A percentile compares a stretch with the other conserved stretches of the same genome.
Evolutionary conservation across 2,888 invertebrate species (phyloP).

Genomic region (Eulithis prunata): DNA sequence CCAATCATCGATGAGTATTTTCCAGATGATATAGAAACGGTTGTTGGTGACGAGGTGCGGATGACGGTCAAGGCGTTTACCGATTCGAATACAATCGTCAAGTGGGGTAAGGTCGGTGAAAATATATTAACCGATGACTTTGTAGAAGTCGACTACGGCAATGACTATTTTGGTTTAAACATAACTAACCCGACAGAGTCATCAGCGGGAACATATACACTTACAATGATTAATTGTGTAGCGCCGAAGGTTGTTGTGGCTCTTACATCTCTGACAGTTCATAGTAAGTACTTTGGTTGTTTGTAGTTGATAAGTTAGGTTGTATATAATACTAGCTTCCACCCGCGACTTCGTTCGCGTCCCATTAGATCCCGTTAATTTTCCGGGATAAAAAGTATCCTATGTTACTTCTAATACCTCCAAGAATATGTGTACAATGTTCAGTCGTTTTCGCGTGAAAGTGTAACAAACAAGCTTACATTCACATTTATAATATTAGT

Average conservation of each 20-base stretch:
- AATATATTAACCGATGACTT: conserved; percentile 26
- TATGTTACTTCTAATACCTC: no score
- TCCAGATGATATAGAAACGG: conserved; percentile 43
- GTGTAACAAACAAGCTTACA: no score
- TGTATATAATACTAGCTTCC: no score
- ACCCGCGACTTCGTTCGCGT: no score
- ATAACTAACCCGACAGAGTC: conserved; percentile 28
- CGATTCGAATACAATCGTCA: conserved; percentile 39
- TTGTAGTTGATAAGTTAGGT: no score
- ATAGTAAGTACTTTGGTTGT: conserved; percentile 39
- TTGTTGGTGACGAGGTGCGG: conserved; percentile 45
- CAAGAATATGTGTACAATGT: no score
- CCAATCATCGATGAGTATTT: conserved; percentile 43
- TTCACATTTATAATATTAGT: no score
- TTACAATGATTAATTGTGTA: conserved; percentile 38
- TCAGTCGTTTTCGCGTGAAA: no score
- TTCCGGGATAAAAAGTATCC: no score
- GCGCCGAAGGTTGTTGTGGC: conserved; percentile 32
- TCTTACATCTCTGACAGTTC: conserved; percentile 39
- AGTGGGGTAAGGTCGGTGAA: conserved; percentile 42
- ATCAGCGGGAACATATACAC: conserved; percentile 43
- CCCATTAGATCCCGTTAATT: no score
- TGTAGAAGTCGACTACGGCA: conserved; percentile 42
- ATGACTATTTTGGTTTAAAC: conserved; percentile 44
- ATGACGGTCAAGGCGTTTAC: conserved; percentile 42